Evolutionary conservation across 1,140 invertebrate species (phyloP), one percentile per base, ranked within the genome.

Genomic region (Thrips palmi): DNA sequence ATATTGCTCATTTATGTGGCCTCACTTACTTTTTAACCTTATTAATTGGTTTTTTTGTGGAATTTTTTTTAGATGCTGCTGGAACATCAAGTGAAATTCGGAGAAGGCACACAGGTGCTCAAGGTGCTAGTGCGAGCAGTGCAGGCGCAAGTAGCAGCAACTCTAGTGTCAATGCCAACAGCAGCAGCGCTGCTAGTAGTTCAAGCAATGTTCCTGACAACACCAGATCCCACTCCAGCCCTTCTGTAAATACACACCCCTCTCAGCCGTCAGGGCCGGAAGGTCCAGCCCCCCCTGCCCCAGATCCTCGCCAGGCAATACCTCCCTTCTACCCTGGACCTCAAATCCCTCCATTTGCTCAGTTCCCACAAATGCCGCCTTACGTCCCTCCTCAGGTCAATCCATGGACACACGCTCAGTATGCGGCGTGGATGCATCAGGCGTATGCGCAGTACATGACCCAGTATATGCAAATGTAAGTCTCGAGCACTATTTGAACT

Each of bases 371-470:
- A n/a, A 28, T 10, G 37, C 21, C 11, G 39, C 39, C 18, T n/a
- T 14, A 3, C 24, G 27, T 24, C 18, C 35, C 22, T 18, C 22
- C n/a, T 18, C 18, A 10, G 11, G 21, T 12, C 14, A 21, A 42
- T 36, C 21, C 12, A 19, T 23, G 37, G 33, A 4, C 39, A 20
- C 14, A 52, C 47, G 53, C 56, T 14, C 57, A 70, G 47, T 75
- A 79, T 54, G 62, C 74, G 48, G 62, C 64, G 18, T 74, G 68
- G 73, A 75, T 88, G 67, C 82, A 87, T 50, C 82, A 88, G 46
- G 75, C 77, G 7, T 88, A 88, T 56, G 64, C 73, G 14, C 74
- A 85, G 52, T 87, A 88, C 56, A 74, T 86, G 64, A 69, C 74
- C 31, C 77, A 85, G 47, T 85, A 84, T 52, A 75, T 81, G 62